Conservation (phyloP, 1,140 invertebrate species). For the Laodelphax striatellus region DNA sequence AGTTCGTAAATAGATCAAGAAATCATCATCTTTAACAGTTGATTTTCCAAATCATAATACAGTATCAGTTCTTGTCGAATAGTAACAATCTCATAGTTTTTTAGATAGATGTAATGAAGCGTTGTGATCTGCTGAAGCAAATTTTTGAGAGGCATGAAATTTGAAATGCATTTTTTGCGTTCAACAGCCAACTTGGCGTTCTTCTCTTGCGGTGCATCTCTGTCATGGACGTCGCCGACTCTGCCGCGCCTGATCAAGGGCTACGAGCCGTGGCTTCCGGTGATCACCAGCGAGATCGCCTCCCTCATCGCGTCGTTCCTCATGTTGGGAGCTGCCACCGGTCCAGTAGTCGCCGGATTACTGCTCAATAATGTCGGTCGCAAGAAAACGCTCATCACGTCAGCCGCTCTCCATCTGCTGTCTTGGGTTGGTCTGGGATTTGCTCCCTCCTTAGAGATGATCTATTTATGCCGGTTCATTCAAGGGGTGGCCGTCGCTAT, state of each 20-base stretch:
- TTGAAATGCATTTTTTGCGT: no score
- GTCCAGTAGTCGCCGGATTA: background rate
- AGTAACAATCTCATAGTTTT: no score
- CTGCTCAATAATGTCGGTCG: background rate
- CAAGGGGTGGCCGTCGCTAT: slow-evolving; percentile 40
- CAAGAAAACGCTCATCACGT: background rate
- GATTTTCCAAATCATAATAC: no score
- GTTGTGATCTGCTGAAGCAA: no score
- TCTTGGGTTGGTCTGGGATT: background rate
- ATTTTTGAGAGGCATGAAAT: no score
- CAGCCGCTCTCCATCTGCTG: background rate
- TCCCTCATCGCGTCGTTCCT: background rate
- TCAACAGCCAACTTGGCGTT: background rate
- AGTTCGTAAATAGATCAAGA: no score
- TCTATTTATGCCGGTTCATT: slow-evolving; percentile 19
- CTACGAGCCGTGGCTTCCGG: background rate
- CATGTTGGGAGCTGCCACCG: background rate
- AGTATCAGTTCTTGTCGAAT: no score
- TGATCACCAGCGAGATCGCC: background rate
- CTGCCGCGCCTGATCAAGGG: background rate
- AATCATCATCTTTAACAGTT: no score
- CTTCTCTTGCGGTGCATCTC: background rate
- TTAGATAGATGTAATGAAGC: no score
- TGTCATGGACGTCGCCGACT: background rate
- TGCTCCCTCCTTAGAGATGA: background rate